phyloP scores from a whole-genome alignment of 2,113 vertebrate genomes.

The Chinchilla lanigera region DNA sequence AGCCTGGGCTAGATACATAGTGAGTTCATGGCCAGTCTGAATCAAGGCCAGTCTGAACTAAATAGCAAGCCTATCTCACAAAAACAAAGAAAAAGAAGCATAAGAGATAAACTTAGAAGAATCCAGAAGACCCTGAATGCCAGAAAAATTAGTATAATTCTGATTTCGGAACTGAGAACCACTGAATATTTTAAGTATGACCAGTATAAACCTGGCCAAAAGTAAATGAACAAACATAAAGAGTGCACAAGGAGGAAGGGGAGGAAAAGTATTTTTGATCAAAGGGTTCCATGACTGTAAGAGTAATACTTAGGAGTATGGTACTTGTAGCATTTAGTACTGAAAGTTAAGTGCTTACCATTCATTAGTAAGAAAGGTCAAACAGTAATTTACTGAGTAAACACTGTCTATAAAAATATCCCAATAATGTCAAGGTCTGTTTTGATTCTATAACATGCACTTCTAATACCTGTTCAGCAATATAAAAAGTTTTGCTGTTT shows the following conservation, averaged over 20 bases:
- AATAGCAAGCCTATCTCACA: neutral
- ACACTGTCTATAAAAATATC: conserved; percentile 52
- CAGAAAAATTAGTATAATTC: conserved; percentile 7
- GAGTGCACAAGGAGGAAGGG: neutral
- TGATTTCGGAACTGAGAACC: neutral
- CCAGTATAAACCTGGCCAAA: neutral
- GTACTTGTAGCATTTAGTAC: neutral
- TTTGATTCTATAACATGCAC: conserved; percentile 43
- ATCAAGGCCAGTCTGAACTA: neutral
- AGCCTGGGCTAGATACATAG: no score
- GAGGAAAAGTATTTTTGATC: conserved; percentile 14
- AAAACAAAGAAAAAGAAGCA: neutral
- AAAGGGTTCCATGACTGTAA: neutral
- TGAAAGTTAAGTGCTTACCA: neutral
- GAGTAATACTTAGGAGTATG: neutral
- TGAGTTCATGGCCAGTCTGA: neutral
- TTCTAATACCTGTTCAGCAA: conserved; percentile 94
- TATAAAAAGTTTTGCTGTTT: conserved; percentile 99
- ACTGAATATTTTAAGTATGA: conserved; percentile 19
- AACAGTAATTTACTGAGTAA: conserved; percentile 36
- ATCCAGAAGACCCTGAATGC: neutral
- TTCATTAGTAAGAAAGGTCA: conserved; percentile 42
- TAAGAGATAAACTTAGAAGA: neutral
- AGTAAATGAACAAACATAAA: neutral
- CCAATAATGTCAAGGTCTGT: neutral